Conservation (phyloP, 2,797 vertebrate genomes). For the Anisognathus igniventris region DNA sequence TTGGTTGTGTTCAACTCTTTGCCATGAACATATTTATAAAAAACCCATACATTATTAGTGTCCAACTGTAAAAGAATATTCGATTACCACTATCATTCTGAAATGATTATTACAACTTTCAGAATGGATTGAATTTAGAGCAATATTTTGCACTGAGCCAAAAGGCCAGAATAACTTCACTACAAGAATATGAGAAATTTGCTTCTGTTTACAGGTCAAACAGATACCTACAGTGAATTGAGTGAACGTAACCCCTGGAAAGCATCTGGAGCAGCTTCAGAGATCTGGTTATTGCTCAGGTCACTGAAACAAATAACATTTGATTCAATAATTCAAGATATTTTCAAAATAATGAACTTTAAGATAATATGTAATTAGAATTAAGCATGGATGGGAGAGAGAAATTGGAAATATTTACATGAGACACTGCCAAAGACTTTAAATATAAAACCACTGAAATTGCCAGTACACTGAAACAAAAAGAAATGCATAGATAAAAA, state of each 20-base stretch:
- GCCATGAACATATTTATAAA: neutral
- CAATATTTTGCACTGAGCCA: neutral
- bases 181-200: neutral
- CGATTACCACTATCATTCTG: neutral
- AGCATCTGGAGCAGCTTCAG: slow-evolving; percentile 91
- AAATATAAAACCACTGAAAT: neutral
- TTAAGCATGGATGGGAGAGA: neutral
- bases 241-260: slow-evolving; percentile 95
- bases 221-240: slow-evolving; percentile 89
- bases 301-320: slow-evolving; percentile 76
- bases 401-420: neutral
- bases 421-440: neutral
- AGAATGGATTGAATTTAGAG: neutral
- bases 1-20: neutral
- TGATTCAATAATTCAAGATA: neutral
- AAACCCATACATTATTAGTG: neutral
- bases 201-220: neutral
- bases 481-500: neutral
- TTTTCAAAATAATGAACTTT: neutral
- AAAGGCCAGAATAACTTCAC: neutral
- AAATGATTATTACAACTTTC: neutral
- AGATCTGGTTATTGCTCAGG: slow-evolving; percentile 98
- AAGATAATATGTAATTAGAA: neutral
- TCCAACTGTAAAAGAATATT: neutral
- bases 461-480: neutral